Percentiles rank a stretch among this genome's conserved stretches.
Conservation (phyloP, 2,797 vertebrate species). For the Odontamblyopus rebecca region DNA sequence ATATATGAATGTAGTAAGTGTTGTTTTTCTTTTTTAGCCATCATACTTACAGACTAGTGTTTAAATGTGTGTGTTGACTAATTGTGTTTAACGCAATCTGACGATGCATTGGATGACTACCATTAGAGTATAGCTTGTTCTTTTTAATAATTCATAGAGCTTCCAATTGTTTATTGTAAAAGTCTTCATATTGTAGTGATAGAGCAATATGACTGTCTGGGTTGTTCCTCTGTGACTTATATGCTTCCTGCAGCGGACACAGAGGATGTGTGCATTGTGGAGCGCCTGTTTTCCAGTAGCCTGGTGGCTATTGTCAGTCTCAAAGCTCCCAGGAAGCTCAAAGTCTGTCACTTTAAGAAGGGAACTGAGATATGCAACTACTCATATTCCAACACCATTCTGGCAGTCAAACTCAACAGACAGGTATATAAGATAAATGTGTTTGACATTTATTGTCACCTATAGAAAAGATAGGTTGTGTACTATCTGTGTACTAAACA, state of each 20-base stretch:
- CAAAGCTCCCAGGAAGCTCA: conserved; percentile 96
- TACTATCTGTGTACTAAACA: background rate
- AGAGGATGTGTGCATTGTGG: conserved; percentile 98
- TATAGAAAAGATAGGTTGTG: background rate
- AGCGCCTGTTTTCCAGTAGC: conserved; percentile 96
- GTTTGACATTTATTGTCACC: background rate
- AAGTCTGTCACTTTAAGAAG: conserved; percentile 99
- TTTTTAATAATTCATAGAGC: conserved; percentile 35
- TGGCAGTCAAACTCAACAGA: conserved; percentile 96
- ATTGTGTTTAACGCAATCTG: background rate
- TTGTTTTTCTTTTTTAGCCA: background rate
- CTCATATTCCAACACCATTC: conserved; percentile 98
- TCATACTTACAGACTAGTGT: background rate
- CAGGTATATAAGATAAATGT: conserved; percentile 77
- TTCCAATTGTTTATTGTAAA: background rate
- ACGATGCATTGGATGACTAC: conserved; percentile 5
- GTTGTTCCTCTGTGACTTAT: conserved; percentile 22
- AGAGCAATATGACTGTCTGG: background rate
- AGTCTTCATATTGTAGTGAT: background rate
- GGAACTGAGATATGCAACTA: conserved; percentile 99
- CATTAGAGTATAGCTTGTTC: conserved; percentile 7
- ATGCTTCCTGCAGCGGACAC: conserved; percentile 84
- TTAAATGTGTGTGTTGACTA: background rate
- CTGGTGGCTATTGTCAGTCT: conserved; percentile 98
- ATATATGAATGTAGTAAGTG: conserved; percentile 99